Evolutionary conservation across 2,797 vertebrate species (phyloP), one percentile per base, ranked within the genome.

Genomic region (Scarus forsteni): DNA sequence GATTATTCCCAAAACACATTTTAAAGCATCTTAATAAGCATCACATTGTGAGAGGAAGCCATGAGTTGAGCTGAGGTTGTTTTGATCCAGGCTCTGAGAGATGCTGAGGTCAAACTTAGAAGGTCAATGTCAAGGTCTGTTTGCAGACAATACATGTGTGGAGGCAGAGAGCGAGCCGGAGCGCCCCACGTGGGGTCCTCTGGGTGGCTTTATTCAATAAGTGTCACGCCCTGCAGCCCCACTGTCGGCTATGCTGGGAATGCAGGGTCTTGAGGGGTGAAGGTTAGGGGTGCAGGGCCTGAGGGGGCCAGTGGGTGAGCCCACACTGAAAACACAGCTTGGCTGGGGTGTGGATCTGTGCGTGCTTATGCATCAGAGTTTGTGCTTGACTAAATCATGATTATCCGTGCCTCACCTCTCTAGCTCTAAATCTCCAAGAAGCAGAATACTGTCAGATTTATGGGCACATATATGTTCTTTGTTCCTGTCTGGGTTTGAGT

Each of bases 41-140:
- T 46, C 40, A 49, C 34, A 64, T 46, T 50, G 35, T 45, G 14
- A 15, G 12, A 44, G 12, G 12, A 12, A 42, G 3, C 10, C 8
- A 42, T 44, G 12, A 12, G 5, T 13, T 6, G 43, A 44, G 12
- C 6, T 27, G 10, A 10, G 27, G 49, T 50, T 79, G 65, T 79
- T 84, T 75, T 73, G 71, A 63, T 69, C 56, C 3, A 19, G 40
- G 19, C 42, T 65, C 58, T 36, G 46, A 77, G 51, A 74, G 75
- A 79, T 45, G 59, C 45, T 0, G 54, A 66, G 64, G 42, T 73
- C 40, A 64, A 40, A 44, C 60, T 1, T 46, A 62, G 55, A 80
- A 77, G 86, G 90, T 92, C 92, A 92, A 92, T 89, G 90, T 92
- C 90, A 91, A 92, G 87, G 86, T 85, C 87, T 83, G 66, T 74